Percentiles rank a stretch among this genome's conserved stretches.
Conservation (phyloP, 2,888 invertebrate genomes). For the Chrysodeixis includens region DNA sequence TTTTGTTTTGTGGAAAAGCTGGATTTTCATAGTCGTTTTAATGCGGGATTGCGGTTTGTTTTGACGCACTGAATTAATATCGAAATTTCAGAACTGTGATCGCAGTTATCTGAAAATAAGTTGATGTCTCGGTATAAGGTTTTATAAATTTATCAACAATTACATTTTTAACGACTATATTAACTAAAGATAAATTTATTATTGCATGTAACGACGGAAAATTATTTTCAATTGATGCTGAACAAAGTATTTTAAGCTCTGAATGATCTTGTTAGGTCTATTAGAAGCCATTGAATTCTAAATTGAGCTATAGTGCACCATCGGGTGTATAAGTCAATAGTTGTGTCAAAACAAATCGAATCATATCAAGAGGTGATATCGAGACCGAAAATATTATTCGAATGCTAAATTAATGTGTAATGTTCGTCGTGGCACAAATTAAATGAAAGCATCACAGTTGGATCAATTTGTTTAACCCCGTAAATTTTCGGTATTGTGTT, state of each 20-base stretch:
- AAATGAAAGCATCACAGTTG: slow-evolving; percentile 58
- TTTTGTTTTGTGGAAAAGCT: background rate
- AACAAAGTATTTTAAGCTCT: background rate
- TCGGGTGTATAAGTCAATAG: slow-evolving; percentile 34
- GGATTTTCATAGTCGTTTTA: too few species aligned
- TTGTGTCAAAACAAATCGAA: slow-evolving; percentile 46
- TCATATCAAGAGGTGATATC: slow-evolving; percentile 38
- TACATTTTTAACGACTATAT: too few species aligned
- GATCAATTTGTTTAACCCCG: slow-evolving; percentile 78
- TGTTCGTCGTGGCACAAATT: slow-evolving; percentile 57
- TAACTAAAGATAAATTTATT: background rate
- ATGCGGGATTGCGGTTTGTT: too few species aligned
- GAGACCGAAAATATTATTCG: slow-evolving; percentile 47
- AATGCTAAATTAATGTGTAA: slow-evolving; percentile 48
- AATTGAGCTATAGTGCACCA: slow-evolving; percentile 19
- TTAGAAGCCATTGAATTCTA: too few species aligned
- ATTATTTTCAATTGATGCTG: background rate
- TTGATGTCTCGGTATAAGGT: too few species aligned
- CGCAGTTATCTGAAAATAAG: too few species aligned
- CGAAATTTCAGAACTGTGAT: too few species aligned
- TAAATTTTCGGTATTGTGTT: slow-evolving; percentile 68
- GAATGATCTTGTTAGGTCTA: slow-evolving; percentile 6
- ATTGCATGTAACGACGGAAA: background rate
- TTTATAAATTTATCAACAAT: too few species aligned
- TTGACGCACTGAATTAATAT: too few species aligned